These are phyloP conservation scores for Melanchra persicariae DNA, from an alignment of 2,888 invertebrate genomes.

Conservation along the genomic window DNA sequence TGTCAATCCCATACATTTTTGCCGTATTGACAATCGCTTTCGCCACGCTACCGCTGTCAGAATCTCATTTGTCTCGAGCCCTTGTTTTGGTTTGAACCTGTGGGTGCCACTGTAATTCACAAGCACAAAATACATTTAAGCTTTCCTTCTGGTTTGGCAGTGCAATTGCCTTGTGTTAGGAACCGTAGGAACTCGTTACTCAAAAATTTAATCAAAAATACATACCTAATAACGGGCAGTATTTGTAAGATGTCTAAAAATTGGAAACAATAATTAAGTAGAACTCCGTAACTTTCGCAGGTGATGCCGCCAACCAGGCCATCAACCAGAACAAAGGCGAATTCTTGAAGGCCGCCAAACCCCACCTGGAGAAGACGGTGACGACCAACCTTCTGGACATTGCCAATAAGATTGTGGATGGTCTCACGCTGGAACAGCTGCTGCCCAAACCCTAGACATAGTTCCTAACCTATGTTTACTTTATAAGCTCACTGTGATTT, in stretches of 20 bases:
- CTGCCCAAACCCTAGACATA: conserved; percentile 83
- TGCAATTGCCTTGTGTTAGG: too few species aligned
- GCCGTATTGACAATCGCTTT: too few species aligned
- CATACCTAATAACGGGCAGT: too few species aligned
- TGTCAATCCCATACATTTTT: too few species aligned
- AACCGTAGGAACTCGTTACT: too few species aligned
- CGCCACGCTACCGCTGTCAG: too few species aligned
- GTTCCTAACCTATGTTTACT: conserved; percentile 20
- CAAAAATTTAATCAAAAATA: too few species aligned
- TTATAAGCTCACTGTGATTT: conserved; percentile 62
- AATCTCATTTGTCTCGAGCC: too few species aligned
- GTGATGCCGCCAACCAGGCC: conserved; percentile 89
- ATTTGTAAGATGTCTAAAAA: not conserved
- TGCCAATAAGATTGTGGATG: conserved; percentile 90
- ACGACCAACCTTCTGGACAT: conserved; percentile 87
- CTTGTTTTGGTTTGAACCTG: too few species aligned
- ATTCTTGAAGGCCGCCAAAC: conserved; percentile 90
- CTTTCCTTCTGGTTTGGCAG: too few species aligned
- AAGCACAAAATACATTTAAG: too few species aligned
- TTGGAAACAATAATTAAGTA: not conserved
- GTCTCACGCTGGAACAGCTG: conserved; percentile 89
- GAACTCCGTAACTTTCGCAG: conserved; percentile 71
- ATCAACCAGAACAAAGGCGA: conserved; percentile 92
- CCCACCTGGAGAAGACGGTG: conserved; percentile 90
- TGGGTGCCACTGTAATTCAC: too few species aligned